Base-by-base conservation (phyloP, 1,140 invertebrate species). In the Ylistrum balloti region DNA sequence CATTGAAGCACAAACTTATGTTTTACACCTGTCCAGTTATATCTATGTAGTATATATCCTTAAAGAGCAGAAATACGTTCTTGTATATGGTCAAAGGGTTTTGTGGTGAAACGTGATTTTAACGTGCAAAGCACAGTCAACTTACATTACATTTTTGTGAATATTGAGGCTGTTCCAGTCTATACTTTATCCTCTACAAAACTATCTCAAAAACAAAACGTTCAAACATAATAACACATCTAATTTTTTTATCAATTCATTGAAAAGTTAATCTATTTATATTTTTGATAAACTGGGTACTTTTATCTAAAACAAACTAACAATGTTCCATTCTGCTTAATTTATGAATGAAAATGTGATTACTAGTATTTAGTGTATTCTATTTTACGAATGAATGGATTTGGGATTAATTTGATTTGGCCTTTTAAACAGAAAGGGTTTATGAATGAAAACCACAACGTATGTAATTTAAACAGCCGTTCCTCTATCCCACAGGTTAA, bases 331-430 rank as follows among this genome's bases (percentile, higher is more conserved):
- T n/a, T 11, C 56, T 3, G 5, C 22, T 9, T 28, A 17, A 17
- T n/a, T 74, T 28, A 74, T 74, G 56, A 74, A 74, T 74, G 56
- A 74, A 74, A 13, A 1, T 74, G 56, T 74, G 56, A 74, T 74
- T 74, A 74, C 56, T 74, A 74, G 56, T 74, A 74, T 74, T 74
- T 74, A 74, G 56, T n/a, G 56, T 17, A 28, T 74, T 74, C n/a
- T 2, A 28, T 74, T 74, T 74, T 74, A n/a, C 28, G 56, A 74
- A 74, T 74, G 56, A 74, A 28, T 28, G 56, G 56, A 74, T 74
- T 74, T 74, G 5, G 17, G 56, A 74, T 74, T 74, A 74, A 74
- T 28, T 74, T 28, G 28, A 74, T 74, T 74, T n/a, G 56, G 22
- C 22, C 56, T 74, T 74, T 74, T 74, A 74, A 74, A 74, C 20